These are phyloP conservation scores for Myocastor coypus DNA, from an alignment of 2,113 vertebrate genomes.

Conservation along the genomic window DNA sequence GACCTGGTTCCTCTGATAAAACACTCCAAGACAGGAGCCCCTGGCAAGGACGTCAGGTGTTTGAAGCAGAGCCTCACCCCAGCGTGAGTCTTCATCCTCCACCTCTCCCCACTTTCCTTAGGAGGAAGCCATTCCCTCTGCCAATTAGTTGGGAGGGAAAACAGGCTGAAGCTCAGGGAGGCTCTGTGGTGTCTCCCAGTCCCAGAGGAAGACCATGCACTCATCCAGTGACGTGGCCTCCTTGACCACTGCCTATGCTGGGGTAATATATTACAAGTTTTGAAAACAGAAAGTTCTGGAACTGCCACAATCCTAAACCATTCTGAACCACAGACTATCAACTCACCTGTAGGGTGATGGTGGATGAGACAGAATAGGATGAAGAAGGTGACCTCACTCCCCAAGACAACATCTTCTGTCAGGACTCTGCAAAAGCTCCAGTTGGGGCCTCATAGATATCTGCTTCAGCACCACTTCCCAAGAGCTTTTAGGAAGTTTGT, in stretches of 20 bases:
- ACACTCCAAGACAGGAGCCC: conserved; percentile 56
- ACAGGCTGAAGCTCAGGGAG: background rate
- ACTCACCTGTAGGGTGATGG: too few relatives aligned
- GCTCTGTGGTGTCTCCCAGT: background rate
- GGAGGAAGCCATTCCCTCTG: background rate
- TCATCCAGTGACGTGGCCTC: fast-evolving
- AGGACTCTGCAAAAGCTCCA: background rate
- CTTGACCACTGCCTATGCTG: fast-evolving
- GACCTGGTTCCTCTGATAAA: conserved; percentile 57
- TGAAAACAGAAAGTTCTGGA: background rate
- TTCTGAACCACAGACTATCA: background rate
- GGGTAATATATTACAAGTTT: background rate
- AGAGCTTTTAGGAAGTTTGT: background rate
- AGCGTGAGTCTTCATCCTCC: background rate
- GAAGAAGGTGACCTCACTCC: background rate
- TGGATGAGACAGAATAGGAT: fast-evolving
- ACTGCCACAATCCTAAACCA: background rate
- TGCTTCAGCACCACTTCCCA: background rate
- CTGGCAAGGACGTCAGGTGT: fast-evolving
- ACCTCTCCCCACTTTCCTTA: background rate
- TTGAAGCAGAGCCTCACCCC: fast-evolving
- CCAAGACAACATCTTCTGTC: background rate
- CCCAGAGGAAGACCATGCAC: fast-evolving
- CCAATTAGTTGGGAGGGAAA: background rate
- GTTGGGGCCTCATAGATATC: background rate